A percentile compares a stretch with the other conserved stretches of the same genome.
Conservation (phyloP, 2,113 vertebrate species). For the Melanostigma gelatinosum region DNA sequence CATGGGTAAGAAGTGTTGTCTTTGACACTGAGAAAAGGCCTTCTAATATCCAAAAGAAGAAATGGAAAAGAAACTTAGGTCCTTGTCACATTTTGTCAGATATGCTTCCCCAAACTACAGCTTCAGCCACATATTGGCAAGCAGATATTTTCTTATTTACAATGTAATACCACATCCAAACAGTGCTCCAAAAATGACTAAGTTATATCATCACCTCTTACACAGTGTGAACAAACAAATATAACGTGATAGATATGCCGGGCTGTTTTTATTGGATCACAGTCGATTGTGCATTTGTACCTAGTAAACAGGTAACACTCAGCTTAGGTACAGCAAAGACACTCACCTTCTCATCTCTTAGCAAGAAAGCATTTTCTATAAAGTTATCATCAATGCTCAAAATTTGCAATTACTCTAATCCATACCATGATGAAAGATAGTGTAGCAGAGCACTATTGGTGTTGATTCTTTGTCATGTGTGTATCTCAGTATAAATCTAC, state of each 20-base stretch:
- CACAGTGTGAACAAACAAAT: not conserved
- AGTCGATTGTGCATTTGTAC: not conserved
- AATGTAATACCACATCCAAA: not conserved
- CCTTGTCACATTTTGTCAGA: not conserved
- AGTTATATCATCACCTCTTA: not conserved
- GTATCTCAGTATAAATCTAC: slow-evolving; percentile 3
- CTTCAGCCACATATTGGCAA: not conserved
- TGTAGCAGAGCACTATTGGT: not conserved
- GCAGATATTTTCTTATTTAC: not conserved
- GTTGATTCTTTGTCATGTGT: slow-evolving; percentile 7
- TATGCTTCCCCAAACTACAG: not conserved
- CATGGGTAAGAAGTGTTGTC: not conserved
- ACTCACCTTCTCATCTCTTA: not conserved
- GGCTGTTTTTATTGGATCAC: not conserved
- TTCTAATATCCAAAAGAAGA: not conserved
- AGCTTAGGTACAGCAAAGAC: not conserved
- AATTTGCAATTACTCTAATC: not conserved
- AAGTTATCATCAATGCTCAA: not conserved
- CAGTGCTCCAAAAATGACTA: not conserved
- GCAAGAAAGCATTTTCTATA: not conserved
- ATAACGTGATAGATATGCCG: not conserved
- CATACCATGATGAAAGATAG: too few relatives aligned
- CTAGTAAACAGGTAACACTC: not conserved
- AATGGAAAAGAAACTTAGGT: not conserved
- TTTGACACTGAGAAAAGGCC: not conserved